phyloP scores from a whole-genome alignment of 2,113 vertebrate species.

The Oryzias woworae region DNA sequence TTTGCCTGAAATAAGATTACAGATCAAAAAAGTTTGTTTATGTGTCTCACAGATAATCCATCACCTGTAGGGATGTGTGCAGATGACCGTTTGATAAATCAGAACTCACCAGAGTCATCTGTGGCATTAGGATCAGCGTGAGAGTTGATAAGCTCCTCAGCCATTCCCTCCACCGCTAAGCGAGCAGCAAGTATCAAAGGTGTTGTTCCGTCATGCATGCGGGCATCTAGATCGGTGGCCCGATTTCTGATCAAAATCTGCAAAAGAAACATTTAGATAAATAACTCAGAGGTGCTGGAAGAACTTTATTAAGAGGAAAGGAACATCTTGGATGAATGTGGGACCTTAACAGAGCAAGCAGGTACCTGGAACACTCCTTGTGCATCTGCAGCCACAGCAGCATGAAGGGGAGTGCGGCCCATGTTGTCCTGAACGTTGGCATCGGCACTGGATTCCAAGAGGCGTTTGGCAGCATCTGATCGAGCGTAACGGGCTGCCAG shows the following conservation, averaged over 20 bases:
- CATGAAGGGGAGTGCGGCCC: slow-evolving; percentile 93
- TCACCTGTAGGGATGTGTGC: background rate
- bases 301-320: background rate
- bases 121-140: slow-evolving; percentile 94
- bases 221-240: slow-evolving; percentile 94
- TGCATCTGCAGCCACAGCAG: slow-evolving; percentile 91
- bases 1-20: slow-evolving; percentile 80
- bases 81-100: slow-evolving; percentile 18
- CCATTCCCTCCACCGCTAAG: slow-evolving; percentile 95
- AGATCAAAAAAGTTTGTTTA: slow-evolving; percentile 10
- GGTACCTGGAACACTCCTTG: slow-evolving; percentile 97
- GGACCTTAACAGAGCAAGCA: background rate
- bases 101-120: slow-evolving; percentile 88
- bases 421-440: slow-evolving; percentile 98
- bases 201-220: slow-evolving; percentile 96
- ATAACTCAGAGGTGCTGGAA: background rate
- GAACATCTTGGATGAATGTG: background rate
- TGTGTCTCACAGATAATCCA: background rate
- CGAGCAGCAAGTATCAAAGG: slow-evolving; percentile 92
- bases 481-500: slow-evolving; percentile 93
- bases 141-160: slow-evolving; percentile 96
- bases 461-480: slow-evolving; percentile 94
- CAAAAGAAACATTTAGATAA: slow-evolving; percentile 10
- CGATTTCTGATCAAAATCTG: slow-evolving; percentile 97
- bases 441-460: slow-evolving; percentile 93